Base-by-base conservation (phyloP, 2,888 invertebrate species). In the Herminia tarsipennalis region DNA sequence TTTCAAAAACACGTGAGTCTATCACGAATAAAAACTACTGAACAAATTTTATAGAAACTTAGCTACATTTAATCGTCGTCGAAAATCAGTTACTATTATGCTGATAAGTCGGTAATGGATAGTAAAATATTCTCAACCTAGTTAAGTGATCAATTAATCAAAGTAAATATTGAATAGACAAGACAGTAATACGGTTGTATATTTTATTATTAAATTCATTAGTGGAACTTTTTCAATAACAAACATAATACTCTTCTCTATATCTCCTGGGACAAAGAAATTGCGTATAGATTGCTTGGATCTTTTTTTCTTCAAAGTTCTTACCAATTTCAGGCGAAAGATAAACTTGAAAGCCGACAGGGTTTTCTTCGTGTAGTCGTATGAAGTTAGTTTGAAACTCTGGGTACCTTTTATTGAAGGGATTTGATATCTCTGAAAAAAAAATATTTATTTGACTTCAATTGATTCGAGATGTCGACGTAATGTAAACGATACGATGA, bases 141-240 rank as follows among this genome's bases (percentile, higher is more conserved):
- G n/a, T n/a, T n/a, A n/a, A n/a, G n/a, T n/a, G n/a, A n/a, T n/a
- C n/a, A n/a, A n/a, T n/a, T n/a, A n/a, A n/a, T n/a, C n/a, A n/a
- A n/a, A n/a, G n/a, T n/a, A n/a, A n/a, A n/a, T n/a, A n/a, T n/a
- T n/a, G n/a, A n/a, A n/a, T n/a, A n/a, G n/a, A n/a, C n/a, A n/a
- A n/a, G n/a, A n/a, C n/a, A n/a, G n/a, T n/a, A n/a, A n/a, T n/a
- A n/a, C n/a, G n/a, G n/a, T n/a, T n/a, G n/a, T n/a, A n/a, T n/a
- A n/a, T n/a, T 47, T 39, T 38, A 36, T 35, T 45, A 54, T 42
- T 28, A 51, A 55, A 55, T 45, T 48, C 28, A 45, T 55, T 59
- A 48, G 21, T 35, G 5, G 18, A 46, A 59, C 48, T 56, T 60
- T 50, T 60, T 56, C 60, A 55, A 60, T 60, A 51, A 55, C 51